Base-by-base conservation (phyloP, 2,797 vertebrate species). In the Anolis apletophallus region DNA sequence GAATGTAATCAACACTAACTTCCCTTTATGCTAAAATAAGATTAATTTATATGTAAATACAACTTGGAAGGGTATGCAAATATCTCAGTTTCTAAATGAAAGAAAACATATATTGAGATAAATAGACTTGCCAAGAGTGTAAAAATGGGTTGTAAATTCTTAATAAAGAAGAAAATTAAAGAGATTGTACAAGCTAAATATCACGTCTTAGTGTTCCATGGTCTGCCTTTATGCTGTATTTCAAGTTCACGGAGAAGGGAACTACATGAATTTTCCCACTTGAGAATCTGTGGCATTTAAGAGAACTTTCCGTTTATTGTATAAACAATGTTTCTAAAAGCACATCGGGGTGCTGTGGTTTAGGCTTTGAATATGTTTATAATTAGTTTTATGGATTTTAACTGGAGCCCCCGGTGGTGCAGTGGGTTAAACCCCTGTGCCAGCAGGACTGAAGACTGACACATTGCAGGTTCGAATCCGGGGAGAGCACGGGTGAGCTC, bases 11-110 rank as follows among this genome's bases (percentile, higher is more conserved):
- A 88, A 92, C 36, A 61, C 85, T 75, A 81, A 71, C 80, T 82
- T 69, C 17, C 14, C 16, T 90, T 50, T 73, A 83, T 54, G 57
- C 87, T 92, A 17, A 72, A 75, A 86, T 87, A 29, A 52, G 72
- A 81, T 3, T 89, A 29, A 94, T 93, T 89, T 93, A 64, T 90
- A 86, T 90, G 86, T 90, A 94, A 93, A 94, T 94, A 80, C 57
- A 91, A 3, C 46, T 83, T 57, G 82, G 88, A 93, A 81, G 23
- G 61, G 26, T 59, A 90, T 93, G 34, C 84, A 86, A 85, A 55
- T 88, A 87, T 71, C 64, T 1, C 2, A 85, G 57, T 83, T 69
- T 50, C 71, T 92, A 46, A 32, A 57, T 90, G 84, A 87, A 73
- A 90, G 85, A 85, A 89, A 61, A 19, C 54, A 69, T 81, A 36